Evolutionary conservation across 92 coral and sea anemone species (phyloP).

Genomic region (Chrysogorgia sp.): DNA sequence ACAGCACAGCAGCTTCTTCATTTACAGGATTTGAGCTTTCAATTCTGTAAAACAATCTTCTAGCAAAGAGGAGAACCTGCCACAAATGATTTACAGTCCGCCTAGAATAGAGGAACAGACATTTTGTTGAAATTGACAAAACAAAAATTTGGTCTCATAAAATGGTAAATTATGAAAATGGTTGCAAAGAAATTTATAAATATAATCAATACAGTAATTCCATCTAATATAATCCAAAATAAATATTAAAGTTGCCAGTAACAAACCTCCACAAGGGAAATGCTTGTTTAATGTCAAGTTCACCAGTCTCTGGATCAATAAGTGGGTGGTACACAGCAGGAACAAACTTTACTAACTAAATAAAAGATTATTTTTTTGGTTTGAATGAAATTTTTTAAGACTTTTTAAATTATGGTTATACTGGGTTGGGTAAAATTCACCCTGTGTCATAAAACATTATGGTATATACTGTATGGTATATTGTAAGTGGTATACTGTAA

Average conservation of each 20-base stretch:
- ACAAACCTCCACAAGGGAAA: constrained; percentile 95
- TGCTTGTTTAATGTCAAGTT: constrained; percentile 81
- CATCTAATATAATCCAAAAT: background rate
- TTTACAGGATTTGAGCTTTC: constrained; percentile 80
- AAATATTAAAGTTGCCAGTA: background rate
- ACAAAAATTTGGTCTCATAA: background rate
- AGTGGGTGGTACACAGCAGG: constrained; percentile 96
- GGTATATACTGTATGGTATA: too few species aligned
- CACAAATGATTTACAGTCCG: constrained; percentile 92
- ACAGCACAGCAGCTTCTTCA: constrained; percentile 79
- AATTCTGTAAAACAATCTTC: constrained; percentile 97
- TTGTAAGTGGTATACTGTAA: background rate
- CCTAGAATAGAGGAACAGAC: constrained; percentile 54
- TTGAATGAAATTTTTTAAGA: background rate
- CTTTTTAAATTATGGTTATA: background rate
- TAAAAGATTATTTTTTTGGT: background rate
- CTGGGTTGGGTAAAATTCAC: too few species aligned
- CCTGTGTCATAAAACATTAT: too few species aligned
- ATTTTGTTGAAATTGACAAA: background rate
- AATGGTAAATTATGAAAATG: background rate
- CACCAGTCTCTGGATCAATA: constrained; percentile 93
- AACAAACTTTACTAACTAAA: constrained; percentile 74
- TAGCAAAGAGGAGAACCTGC: constrained; percentile 89
- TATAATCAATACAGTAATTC: too few species aligned
- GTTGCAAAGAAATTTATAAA: too few species aligned